Evolutionary conservation across 2,797 vertebrate species (phyloP).

Genomic region (Triplophysa bombifrons): DNA sequence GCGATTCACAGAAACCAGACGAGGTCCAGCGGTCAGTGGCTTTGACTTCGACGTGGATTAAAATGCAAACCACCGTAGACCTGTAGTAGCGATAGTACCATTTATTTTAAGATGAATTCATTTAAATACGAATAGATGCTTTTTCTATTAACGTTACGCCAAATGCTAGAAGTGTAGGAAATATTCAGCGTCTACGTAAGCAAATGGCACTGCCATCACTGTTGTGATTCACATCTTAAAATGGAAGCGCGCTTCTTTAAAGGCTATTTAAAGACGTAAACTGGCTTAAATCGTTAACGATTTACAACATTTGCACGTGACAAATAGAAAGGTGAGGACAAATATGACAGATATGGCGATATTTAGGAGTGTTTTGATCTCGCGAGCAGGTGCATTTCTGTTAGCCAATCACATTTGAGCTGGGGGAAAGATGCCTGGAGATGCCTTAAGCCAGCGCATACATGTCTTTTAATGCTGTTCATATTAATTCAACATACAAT

Average conservation of each 20-base stretch:
- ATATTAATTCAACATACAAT: constrained; percentile 9
- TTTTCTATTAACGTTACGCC: neutral
- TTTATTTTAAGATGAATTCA: neutral
- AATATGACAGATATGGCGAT: constrained; percentile 54
- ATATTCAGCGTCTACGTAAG: neutral
- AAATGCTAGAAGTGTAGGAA: neutral
- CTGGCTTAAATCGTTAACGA: constrained; percentile 53
- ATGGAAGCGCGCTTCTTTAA: constrained; percentile 64
- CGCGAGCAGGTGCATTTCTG: neutral
- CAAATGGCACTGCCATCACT: constrained; percentile 51
- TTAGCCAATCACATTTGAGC: constrained; percentile 16
- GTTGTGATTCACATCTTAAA: constrained; percentile 59
- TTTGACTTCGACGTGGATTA: constrained; percentile 7
- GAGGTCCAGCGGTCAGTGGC: neutral
- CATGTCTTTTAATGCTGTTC: neutral
- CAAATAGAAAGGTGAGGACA: constrained; percentile 57
- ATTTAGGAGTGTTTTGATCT: constrained; percentile 50
- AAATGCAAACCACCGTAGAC: neutral
- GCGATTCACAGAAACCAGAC: neutral
- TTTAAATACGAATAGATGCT: neutral
- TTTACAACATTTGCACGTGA: constrained; percentile 64
- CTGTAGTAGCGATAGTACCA: neutral
- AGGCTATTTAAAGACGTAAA: constrained; percentile 62
- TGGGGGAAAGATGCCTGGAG: neutral
- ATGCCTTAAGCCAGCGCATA: neutral